phyloP scores from a whole-genome alignment of 1,140 invertebrate genomes.

The Tetragonula clypearis region DNA sequence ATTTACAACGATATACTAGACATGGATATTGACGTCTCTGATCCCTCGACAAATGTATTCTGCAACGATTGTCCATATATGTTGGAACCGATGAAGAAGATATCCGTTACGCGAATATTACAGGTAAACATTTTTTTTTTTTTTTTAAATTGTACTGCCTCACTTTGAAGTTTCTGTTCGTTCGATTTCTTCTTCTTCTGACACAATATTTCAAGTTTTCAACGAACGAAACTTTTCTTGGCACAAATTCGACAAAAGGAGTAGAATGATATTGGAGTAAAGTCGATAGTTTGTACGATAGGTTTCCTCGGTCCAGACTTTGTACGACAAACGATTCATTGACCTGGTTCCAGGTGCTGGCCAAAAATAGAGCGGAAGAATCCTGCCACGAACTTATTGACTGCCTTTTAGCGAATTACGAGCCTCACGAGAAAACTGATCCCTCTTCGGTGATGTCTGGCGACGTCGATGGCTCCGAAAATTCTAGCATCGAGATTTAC shows the following conservation, averaged over 20 bases:
- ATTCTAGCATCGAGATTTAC: constrained; percentile 83
- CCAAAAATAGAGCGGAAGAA: constrained; percentile 79
- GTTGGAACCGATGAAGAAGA: constrained; percentile 81
- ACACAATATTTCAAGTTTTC: background rate
- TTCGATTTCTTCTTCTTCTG: background rate
- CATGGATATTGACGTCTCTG: constrained; percentile 61
- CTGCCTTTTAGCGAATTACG: constrained; percentile 77
- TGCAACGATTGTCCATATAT: constrained; percentile 83
- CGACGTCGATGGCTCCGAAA: constrained; percentile 80
- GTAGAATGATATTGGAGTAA: background rate
- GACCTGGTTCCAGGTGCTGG: constrained; percentile 76
- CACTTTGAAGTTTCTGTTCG: background rate
- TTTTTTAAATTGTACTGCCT: background rate
- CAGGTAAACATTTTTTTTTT: constrained; percentile 57
- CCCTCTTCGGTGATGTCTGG: constrained; percentile 27
- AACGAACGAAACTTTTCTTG: background rate
- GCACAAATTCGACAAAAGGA: background rate
- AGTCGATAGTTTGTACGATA: background rate
- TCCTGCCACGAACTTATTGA: constrained; percentile 82
- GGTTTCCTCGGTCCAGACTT: background rate
- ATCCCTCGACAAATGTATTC: constrained; percentile 69
- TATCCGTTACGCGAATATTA: constrained; percentile 82
- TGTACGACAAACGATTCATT: background rate
- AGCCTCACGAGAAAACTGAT: constrained; percentile 60
- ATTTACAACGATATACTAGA: constrained; percentile 70